phyloP scores from a whole-genome alignment of 2,797 vertebrate species.

The Bryconaethiops microstoma region DNA sequence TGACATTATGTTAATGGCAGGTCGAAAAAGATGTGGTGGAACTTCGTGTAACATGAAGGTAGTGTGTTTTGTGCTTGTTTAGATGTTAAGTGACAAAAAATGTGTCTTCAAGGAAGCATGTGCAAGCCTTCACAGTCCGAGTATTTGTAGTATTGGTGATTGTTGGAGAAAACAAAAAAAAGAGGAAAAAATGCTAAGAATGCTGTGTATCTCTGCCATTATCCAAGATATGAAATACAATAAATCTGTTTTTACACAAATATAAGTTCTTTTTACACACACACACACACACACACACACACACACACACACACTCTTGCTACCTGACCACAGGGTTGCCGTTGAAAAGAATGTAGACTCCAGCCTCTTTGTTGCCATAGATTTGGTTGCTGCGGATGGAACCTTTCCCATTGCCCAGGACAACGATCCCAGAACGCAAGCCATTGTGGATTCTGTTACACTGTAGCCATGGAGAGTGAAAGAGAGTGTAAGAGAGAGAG shows the following conservation, averaged over 20 bases:
- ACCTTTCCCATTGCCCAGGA: slow-evolving; percentile 91
- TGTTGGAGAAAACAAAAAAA: too few species aligned
- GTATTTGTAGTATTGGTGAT: too few species aligned
- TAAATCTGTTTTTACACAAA: neutral
- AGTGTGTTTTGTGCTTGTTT: too few species aligned
- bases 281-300: neutral
- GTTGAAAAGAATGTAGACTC: slow-evolving; percentile 91
- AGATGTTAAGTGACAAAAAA: too few species aligned
- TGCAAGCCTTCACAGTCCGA: too few species aligned
- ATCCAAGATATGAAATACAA: too few species aligned
- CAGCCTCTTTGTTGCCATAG: slow-evolving; percentile 95
- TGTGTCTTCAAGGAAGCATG: too few species aligned
- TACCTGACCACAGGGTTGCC: slow-evolving; percentile 92
- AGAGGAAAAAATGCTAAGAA: too few species aligned
- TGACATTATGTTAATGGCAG: too few species aligned
- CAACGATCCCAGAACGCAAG: slow-evolving; percentile 89
- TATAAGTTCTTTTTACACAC: neutral
- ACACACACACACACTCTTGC: slow-evolving; percentile 28
- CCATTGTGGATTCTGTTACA: slow-evolving; percentile 94
- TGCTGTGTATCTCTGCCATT: too few species aligned
- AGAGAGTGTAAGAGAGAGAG: neutral
- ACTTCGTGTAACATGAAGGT: too few species aligned
- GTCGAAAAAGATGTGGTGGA: too few species aligned
- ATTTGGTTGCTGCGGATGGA: slow-evolving; percentile 91
- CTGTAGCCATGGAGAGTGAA: slow-evolving; percentile 66